Conservation (phyloP, 1,140 invertebrate genomes). For the Drosophila kepulauana region DNA sequence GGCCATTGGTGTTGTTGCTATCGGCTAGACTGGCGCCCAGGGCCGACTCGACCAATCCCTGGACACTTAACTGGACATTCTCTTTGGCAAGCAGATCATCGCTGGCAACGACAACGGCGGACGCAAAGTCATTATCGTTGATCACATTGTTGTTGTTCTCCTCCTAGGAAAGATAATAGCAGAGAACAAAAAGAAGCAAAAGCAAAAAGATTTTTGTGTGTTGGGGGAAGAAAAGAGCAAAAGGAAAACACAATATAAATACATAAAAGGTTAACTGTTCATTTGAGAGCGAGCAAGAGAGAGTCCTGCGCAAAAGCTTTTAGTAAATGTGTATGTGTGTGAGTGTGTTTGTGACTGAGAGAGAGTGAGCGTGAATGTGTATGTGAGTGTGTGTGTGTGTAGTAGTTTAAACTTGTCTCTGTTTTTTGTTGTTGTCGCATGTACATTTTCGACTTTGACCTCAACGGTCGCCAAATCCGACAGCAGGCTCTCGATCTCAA, state of each 20-base stretch:
- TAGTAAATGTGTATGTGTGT: not conserved
- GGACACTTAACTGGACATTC: constrained; percentile 67
- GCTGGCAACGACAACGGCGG: constrained; percentile 65
- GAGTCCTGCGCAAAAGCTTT: constrained; percentile 26
- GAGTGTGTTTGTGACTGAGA: not conserved
- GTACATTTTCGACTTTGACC: constrained; percentile 86
- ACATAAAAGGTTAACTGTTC: constrained; percentile 42
- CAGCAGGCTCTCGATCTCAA: constrained; percentile 86
- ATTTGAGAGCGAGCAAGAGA: constrained; percentile 1
- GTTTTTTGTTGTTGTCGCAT: constrained; percentile 57
- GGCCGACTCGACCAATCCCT: constrained; percentile 65
- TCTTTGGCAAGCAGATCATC: constrained; percentile 74
- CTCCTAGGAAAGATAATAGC: constrained; percentile 71
- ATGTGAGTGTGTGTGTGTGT: constrained; percentile 4
- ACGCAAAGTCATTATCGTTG: constrained; percentile 66
- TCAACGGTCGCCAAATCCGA: constrained; percentile 86
- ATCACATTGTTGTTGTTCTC: constrained; percentile 81
- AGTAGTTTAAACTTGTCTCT: constrained; percentile 23
- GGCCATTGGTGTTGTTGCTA: constrained; percentile 31
- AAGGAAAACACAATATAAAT: constrained; percentile 45
- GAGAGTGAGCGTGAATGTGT: not conserved
- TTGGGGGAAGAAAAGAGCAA: constrained; percentile 45
- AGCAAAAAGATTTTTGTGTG: constrained; percentile 24
- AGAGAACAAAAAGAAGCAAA: constrained; percentile 29
- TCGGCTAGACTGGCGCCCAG: constrained; percentile 65